Percentiles rank a stretch among this genome's conserved stretches.
Conservation (phyloP, 2,888 invertebrate species). For the Marronus borbonicus region DNA sequence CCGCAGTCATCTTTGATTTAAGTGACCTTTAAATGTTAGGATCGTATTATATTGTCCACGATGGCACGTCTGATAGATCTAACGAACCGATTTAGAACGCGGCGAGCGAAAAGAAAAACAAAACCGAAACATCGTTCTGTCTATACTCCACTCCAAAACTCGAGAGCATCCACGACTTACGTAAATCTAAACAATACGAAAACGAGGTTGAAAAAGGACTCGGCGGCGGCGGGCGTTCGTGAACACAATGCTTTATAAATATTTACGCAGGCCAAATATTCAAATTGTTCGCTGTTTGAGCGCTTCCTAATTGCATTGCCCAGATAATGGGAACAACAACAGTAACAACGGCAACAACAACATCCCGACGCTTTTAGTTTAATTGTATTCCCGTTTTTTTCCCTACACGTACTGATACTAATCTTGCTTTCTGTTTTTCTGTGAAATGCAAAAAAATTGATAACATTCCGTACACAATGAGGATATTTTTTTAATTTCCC, state of each 20-base stretch:
- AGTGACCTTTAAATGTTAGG: neutral
- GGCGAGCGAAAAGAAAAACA: neutral
- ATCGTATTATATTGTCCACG: neutral
- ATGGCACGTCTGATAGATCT: neutral
- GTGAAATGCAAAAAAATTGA: neutral
- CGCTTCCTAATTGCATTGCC: slow-evolving; percentile 39
- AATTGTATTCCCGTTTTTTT: slow-evolving; percentile 19
- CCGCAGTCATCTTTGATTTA: no score
- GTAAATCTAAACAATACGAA: slow-evolving; percentile 40
- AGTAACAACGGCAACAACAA: slow-evolving; percentile 28
- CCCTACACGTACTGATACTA: neutral
- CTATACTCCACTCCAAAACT: neutral
- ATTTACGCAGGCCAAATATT: slow-evolving; percentile 43
- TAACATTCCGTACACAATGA: slow-evolving; percentile 3
- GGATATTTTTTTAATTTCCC: no score
- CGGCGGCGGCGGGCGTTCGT: slow-evolving; percentile 10
- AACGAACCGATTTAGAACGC: slow-evolving; percentile 22
- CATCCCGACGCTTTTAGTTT: slow-evolving; percentile 34
- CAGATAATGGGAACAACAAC: slow-evolving; percentile 34
- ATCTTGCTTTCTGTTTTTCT: neutral
- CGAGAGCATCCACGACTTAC: slow-evolving; percentile 9
- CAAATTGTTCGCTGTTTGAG: slow-evolving; percentile 27
- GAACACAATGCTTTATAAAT: slow-evolving; percentile 44
- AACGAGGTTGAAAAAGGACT: slow-evolving; percentile 30
- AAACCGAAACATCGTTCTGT: slow-evolving; percentile 24